Evolutionary conservation across 2,888 invertebrate species (phyloP).

Genomic region (Baccha elongata): DNA sequence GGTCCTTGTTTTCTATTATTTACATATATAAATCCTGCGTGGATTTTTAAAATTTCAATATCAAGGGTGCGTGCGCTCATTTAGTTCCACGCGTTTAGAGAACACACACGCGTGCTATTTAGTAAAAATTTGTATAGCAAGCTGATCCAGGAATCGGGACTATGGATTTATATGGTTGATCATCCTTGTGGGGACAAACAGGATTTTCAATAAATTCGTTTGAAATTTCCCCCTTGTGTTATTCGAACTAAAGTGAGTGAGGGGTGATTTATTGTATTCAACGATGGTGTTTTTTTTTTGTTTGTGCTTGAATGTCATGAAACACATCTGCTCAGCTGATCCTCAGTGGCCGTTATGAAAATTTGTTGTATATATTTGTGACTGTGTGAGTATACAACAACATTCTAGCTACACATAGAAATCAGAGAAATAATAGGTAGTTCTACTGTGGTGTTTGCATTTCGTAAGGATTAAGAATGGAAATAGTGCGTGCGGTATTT

Average conservation of each 20-base stretch:
- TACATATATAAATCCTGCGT: background rate
- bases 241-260: slow-evolving; percentile 16
- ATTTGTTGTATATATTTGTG: background rate
- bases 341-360: slow-evolving; percentile 61
- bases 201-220: slow-evolving; percentile 39
- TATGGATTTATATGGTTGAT: background rate
- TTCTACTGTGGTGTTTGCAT: slow-evolving; percentile 22
- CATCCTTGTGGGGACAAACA: slow-evolving; percentile 20
- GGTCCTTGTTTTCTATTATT: slow-evolving; percentile 43
- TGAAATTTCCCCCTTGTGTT: background rate
- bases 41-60: slow-evolving; percentile 28
- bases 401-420: background rate
- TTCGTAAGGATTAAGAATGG: slow-evolving; percentile 50
- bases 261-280: slow-evolving; percentile 60
- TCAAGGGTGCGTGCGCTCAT: slow-evolving; percentile 60
- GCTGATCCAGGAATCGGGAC: slow-evolving; percentile 29
- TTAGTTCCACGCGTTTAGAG: slow-evolving; percentile 60
- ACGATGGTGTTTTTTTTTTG: slow-evolving; percentile 52
- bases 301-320: background rate
- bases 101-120: slow-evolving; percentile 47
- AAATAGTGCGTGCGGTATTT: slow-evolving; percentile 29
- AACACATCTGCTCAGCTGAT: slow-evolving; percentile 70
- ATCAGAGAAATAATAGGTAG: background rate
- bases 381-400: no score
- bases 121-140: background rate